Evolutionary conservation across 2,888 invertebrate species (phyloP), one percentile per base, ranked within the genome.

Genomic region (Drosophila prostipennis): DNA sequence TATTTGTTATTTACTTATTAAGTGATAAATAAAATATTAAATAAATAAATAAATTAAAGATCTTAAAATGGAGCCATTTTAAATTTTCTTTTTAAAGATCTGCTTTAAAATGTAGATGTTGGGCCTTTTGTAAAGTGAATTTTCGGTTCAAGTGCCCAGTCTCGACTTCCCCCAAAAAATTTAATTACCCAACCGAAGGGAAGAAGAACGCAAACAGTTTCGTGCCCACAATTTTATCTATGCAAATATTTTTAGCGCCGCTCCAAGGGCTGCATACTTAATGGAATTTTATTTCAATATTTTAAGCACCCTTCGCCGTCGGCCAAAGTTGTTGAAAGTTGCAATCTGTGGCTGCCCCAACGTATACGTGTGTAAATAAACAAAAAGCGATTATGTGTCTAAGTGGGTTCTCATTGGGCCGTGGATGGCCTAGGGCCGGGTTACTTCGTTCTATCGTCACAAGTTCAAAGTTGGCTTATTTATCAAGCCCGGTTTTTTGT

Each of bases 281-380:
- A 81, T 80, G 64, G 72, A 79, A 77, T 80, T 84, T 79, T 76
- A 81, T 81, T 80, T 77, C 73, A 84, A 72, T 80, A 78, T 84
- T 82, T 82, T 68, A 80, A 81, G 75, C 64, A 56, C 55, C 43
- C 79, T 80, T 60, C 59, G 72, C 67, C 65, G 51, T 29, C 67
- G 49, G 19, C 16, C 39, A 42, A 74, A 79, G 71, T 64, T 74
- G 70, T 57, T 63, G 57, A 76, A 74, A 71, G 73, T 64, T 64
- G 55, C 46, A 55, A 55, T 56, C 65, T 72, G 71, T 37, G 48
- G 64, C 42, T 43, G 34, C 36, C 34, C 14, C 10, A 10, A 19
- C 3, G 42, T 42, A 19, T 60, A 34, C 36, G 54, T 13, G 37
- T 67, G 34, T 53, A 59, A 19, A 39, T 37, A 67, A 58, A 53